A percentile compares a stretch with the other conserved stretches of the same genome.
Conservation (phyloP, 2,113 vertebrate genomes). For the Thinocorus orbignyianus region DNA sequence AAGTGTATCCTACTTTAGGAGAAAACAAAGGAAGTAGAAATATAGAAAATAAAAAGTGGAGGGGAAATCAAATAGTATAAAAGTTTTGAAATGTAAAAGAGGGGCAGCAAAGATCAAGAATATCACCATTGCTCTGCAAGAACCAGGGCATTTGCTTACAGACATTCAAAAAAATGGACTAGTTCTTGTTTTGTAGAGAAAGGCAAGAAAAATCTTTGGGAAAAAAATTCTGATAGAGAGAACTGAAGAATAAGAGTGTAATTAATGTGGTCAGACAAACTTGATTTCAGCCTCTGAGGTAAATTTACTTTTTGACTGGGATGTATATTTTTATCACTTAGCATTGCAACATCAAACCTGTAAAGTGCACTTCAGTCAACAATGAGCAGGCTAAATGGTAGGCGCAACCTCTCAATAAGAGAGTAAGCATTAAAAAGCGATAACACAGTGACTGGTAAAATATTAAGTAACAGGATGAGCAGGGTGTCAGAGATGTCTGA, state of each 20-base stretch:
- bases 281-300: not conserved
- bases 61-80: not conserved
- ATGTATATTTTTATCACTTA: not conserved
- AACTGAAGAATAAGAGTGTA: not conserved
- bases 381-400: not conserved
- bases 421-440: not conserved
- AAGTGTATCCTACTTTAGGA: not conserved
- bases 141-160: not conserved
- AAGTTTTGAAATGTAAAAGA: not conserved
- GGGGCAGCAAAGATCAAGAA: not conserved
- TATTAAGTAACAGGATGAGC: not conserved
- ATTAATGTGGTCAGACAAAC: not conserved
- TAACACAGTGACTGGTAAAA: not conserved
- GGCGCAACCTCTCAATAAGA: not conserved
- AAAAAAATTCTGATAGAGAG: not conserved
- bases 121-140: not conserved
- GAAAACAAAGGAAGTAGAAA: not conserved
- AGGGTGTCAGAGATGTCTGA: not conserved
- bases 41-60: not conserved
- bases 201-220: not conserved
- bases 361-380: not conserved
- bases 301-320: not conserved
- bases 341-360: not conserved
- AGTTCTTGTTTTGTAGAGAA: not conserved
- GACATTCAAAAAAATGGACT: not conserved